Evolutionary conservation across 2,797 vertebrate species (phyloP), one percentile per base, ranked within the genome.

Genomic region (Sciurus vulgaris): DNA sequence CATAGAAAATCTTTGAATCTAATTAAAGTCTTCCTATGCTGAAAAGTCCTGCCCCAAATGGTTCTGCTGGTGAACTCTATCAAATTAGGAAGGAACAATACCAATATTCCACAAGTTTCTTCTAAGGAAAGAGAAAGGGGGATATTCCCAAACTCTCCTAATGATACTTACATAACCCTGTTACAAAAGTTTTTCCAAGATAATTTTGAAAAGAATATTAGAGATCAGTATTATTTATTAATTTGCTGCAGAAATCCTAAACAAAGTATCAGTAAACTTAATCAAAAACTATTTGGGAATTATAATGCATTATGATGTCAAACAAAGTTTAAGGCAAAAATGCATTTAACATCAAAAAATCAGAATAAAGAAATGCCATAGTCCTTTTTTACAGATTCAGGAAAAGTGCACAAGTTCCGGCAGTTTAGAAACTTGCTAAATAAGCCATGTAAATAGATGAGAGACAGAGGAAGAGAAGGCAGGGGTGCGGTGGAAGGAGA

Each of bases 121-220:
- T 38, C 61, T 61, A 12, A 44, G 14, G 77, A 22, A 76, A 82
- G 69, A 83, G 20, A 76, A 59, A 59, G 11, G 56, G 18, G 3
- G 67, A 28, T 13, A 69, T 7, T 61, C 17, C 7, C 14, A 24
- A 54, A 56, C 54, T 7, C 18, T 56, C 54, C 54, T 56, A 20
- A 56, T 20, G 17, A 51, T n/a, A 35, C 15, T 5, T 54, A 12
- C 0, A 63, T 63, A 82, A 13, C 4, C 35, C 33, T 91, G 20
- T 15, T 33, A 56, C 2, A 67, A 82, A 86, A 81, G 7, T 49
- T 5, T 87, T 67, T 33, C 15, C 56, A 54, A 54, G 12, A 18
- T 79, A 65, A 67, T 14, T 77, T 61, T 63, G 14, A 85, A 92
- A 54, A 49, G 35, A 89, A 84, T 89, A 65, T 76, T 85, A 72